Evolutionary conservation across 2,888 invertebrate genomes (phyloP).

Genomic region (Philopedon plagiatum): DNA sequence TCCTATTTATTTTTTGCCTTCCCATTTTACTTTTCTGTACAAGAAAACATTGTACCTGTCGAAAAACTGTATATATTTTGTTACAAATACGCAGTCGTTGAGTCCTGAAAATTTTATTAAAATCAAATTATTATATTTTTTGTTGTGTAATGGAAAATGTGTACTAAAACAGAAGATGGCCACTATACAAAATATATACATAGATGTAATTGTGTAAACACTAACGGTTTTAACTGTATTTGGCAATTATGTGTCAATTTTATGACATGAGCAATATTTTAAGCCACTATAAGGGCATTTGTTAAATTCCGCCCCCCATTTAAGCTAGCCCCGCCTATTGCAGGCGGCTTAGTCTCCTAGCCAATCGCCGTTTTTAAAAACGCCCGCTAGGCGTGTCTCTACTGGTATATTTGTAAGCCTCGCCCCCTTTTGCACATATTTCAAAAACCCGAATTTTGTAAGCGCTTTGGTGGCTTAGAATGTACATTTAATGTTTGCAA

Average conservation of each 20-base stretch:
- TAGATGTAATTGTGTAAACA: conserved; percentile 8
- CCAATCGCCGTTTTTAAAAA: background rate
- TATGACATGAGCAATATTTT: conserved; percentile 4
- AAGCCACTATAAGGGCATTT: conserved; percentile 4
- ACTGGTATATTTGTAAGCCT: background rate
- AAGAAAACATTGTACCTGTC: conserved; percentile 30
- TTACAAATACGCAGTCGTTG: conserved; percentile 36
- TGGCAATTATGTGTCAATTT: background rate
- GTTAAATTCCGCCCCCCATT: too few relatives aligned
- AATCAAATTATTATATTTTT: conserved; percentile 31
- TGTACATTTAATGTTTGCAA: background rate
- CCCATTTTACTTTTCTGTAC: background rate
- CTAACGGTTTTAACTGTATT: conserved; percentile 4
- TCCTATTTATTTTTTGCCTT: background rate
- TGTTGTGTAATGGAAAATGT: conserved; percentile 21
- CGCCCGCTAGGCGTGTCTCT: background rate
- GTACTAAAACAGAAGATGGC: conserved; percentile 8
- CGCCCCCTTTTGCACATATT: background rate
- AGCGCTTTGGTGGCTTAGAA: conserved; percentile 16
- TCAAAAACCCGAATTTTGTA: too few relatives aligned
- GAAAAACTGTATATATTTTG: conserved; percentile 46
- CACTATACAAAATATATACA: conserved; percentile 7
- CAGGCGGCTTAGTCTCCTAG: too few relatives aligned
- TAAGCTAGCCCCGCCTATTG: too few relatives aligned
- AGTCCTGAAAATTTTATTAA: conserved; percentile 36